Evolutionary conservation across 2,113 vertebrate genomes (phyloP).

Genomic region (Morphnarchus princeps): DNA sequence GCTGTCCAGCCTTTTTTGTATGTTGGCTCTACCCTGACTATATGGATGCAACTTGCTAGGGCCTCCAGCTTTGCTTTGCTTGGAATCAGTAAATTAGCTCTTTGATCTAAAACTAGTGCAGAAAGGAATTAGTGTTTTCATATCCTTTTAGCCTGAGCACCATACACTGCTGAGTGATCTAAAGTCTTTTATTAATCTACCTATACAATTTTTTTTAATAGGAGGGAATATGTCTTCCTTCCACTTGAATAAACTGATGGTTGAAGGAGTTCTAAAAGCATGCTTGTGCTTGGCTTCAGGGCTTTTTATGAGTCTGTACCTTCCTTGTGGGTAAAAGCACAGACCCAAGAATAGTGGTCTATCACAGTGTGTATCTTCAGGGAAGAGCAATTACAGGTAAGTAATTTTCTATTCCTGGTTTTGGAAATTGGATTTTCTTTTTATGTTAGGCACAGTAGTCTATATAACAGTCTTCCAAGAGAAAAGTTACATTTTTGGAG

Average conservation of each 20-base stretch:
- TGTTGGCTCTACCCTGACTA: not conserved
- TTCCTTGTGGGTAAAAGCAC: constrained; percentile 5
- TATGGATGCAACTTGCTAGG: not conserved
- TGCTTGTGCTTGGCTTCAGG: not conserved
- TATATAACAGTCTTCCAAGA: not conserved
- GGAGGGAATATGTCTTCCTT: not conserved
- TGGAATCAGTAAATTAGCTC: not conserved
- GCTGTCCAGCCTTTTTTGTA: not conserved
- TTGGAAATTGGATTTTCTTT: constrained; percentile 38
- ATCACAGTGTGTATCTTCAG: not conserved
- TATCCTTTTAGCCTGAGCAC: not conserved
- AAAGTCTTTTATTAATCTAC: not conserved
- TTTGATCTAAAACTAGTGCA: constrained; percentile 20
- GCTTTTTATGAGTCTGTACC: not conserved
- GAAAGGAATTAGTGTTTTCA: not conserved
- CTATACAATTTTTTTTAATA: not conserved
- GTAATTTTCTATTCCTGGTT: constrained; percentile 16
- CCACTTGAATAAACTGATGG: not conserved
- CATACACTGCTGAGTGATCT: not conserved
- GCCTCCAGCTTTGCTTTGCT: not conserved
- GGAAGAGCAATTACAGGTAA: constrained; percentile 7
- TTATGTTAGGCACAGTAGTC: not conserved
- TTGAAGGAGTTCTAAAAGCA: not conserved
- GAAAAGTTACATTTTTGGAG: not conserved
- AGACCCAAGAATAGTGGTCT: not conserved